phyloP scores from a whole-genome alignment of 1,140 invertebrate species.

The Charaxes varanes region DNA sequence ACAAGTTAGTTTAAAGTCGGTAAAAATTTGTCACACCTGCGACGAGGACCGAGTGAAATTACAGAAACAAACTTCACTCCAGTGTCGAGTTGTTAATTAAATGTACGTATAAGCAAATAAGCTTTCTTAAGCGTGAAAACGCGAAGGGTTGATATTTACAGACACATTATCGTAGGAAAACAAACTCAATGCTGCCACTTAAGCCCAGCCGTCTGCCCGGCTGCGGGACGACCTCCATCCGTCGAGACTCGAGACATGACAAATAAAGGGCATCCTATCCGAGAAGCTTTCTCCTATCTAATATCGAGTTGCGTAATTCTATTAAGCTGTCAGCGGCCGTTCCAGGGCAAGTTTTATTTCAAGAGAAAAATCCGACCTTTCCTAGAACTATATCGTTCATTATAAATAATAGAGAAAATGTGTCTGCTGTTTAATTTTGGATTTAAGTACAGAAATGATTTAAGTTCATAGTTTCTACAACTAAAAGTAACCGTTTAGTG shows the following conservation, averaged over 20 bases:
- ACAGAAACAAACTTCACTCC: too few relatives aligned
- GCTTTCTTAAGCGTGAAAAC: slow-evolving; percentile 29
- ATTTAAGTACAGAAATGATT: too few relatives aligned
- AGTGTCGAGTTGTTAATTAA: too few relatives aligned
- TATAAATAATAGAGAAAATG: too few relatives aligned
- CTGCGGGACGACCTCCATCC: slow-evolving; percentile 20
- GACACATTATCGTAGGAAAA: slow-evolving; percentile 51
- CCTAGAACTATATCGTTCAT: too few relatives aligned
- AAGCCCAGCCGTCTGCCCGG: slow-evolving; percentile 28
- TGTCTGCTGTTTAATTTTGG: too few relatives aligned
- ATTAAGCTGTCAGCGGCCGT: slow-evolving; percentile 1
- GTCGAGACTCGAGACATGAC: slow-evolving; percentile 34
- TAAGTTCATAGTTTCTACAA: too few relatives aligned
- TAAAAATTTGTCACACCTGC: too few relatives aligned
- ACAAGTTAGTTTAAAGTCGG: too few relatives aligned
- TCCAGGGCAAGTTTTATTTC: background rate
- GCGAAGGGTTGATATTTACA: slow-evolving; percentile 45
- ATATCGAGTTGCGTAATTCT: slow-evolving; percentile 24
- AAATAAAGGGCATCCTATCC: slow-evolving; percentile 34
- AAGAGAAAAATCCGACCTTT: too few relatives aligned
- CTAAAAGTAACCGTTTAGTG: too few relatives aligned
- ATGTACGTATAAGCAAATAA: slow-evolving; percentile 36
- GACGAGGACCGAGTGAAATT: too few relatives aligned
- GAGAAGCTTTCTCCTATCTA: slow-evolving; percentile 34
- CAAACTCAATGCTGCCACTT: slow-evolving; percentile 52